Evolutionary conservation across 2,797 vertebrate species (phyloP).

Genomic region (Schizopygopsis malacanthus): DNA sequence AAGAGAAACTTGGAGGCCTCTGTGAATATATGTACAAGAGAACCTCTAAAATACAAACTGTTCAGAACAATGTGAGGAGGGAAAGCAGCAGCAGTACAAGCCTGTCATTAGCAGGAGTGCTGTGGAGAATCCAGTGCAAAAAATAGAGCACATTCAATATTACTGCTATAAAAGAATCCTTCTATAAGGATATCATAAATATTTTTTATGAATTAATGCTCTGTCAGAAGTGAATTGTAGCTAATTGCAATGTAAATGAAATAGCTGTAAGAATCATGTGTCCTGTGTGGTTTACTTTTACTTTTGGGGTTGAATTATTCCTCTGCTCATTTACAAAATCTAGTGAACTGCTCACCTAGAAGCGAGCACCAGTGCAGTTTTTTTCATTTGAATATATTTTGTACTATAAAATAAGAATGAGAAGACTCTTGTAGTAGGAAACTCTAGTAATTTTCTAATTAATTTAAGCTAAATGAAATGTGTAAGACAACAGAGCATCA

Average conservation of each 20-base stretch:
- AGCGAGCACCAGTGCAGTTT: not conserved
- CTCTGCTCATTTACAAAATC: not conserved
- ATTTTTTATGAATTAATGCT: not conserved
- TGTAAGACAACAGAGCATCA: not conserved
- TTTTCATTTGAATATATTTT: not conserved
- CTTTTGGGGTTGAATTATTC: not conserved
- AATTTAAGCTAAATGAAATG: not conserved
- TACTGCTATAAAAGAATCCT: not conserved
- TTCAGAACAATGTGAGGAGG: not conserved
- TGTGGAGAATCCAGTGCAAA: constrained; percentile 7
- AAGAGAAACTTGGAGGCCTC: not conserved
- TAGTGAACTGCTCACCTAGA: not conserved
- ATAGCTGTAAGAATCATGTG: not conserved
- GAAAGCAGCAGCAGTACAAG: not conserved
- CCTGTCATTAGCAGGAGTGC: not conserved
- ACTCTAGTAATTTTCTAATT: not conserved
- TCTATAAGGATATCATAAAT: not conserved
- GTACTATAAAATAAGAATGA: not conserved
- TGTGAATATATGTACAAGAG: constrained; percentile 11
- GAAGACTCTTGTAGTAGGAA: not conserved
- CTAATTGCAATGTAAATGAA: not conserved
- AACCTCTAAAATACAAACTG: constrained; percentile 21
- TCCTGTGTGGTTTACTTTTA: constrained; percentile 3
- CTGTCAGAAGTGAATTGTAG: not conserved
- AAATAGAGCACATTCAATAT: not conserved